A percentile compares a stretch with the other conserved stretches of the same genome.
phyloP scores from a whole-genome alignment of 2,888 invertebrate genomes.

The Corythucha ciliata region DNA sequence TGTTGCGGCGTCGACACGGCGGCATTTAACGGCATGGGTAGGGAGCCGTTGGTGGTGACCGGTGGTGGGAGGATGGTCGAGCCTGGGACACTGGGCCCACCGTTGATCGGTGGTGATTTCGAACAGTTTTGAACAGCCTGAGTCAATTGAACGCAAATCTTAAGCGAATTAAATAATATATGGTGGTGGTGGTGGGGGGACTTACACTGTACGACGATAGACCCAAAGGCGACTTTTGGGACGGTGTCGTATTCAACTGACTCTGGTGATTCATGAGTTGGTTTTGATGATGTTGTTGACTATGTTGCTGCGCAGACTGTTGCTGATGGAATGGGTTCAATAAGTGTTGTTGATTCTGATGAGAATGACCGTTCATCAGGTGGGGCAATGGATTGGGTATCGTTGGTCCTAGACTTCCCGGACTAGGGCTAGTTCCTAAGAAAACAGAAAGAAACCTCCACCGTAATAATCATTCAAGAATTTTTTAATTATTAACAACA shows the following conservation, averaged over 20 bases:
- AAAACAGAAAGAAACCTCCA: background rate
- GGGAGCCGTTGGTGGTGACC: constrained; percentile 5
- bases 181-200: too few relatives aligned
- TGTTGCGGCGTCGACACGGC: constrained; percentile 37
- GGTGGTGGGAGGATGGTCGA: too few relatives aligned
- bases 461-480: background rate
- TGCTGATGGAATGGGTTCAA: constrained; percentile 46
- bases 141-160: background rate
- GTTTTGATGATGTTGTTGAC: constrained; percentile 20
- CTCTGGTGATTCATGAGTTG: constrained; percentile 34
- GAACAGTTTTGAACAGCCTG: constrained; percentile 29
- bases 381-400: constrained; percentile 29
- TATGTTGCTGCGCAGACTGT: constrained; percentile 27
- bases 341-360: constrained; percentile 28
- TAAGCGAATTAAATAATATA: constrained; percentile 31
- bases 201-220: constrained; percentile 27
- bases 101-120: constrained; percentile 39
- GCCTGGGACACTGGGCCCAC: too few relatives aligned
- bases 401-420: constrained; percentile 26
- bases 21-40: constrained; percentile 32
- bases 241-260: background rate
- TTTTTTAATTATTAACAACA: constrained; percentile 1
- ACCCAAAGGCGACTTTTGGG: constrained; percentile 27
- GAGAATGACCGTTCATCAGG: constrained; percentile 31
- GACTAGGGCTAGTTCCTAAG: constrained; percentile 29